Base-by-base conservation (phyloP, 92 coral and sea anemone genomes). In the Zoanthus sansibaricus region DNA sequence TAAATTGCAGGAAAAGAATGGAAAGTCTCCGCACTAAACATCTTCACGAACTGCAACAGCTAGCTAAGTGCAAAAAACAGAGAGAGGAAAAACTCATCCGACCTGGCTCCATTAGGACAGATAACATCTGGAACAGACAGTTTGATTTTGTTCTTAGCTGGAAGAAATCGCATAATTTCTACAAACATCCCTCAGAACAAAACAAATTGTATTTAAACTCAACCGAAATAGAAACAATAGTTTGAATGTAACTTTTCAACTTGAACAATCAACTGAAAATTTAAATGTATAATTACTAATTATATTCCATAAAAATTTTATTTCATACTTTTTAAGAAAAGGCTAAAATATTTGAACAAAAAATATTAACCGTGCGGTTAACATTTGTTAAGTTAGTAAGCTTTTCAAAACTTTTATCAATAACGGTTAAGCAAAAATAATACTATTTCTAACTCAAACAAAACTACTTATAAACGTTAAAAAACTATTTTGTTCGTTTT, bases 41-140 rank as follows among this genome's bases (percentile, higher is more conserved):
- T 88, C 88, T 74, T 55, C 86, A 78, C 72, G 98, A 97, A 47
- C 78, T 95, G 73, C 87, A 93, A 70, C 95, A 84, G 17, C 56
- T 91, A 69, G 86, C 91, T 0, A 93, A 78, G 82, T 86, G 89
- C 3, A 95, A 95, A 78, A 92, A 89, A 59, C 83, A 71, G 9
- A 14, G 20, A 33, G 90, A 88, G 25, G 74, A 77, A n/a, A 86
- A 78, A 62, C 92, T 86, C 7, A 51, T 84, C 20, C 74, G 80
- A 59, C 66, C 18, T 62, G 88, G 92, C 5, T 78, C 91, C 25
- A 42, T 91, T 6, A 86, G 87, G 13, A 66, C 84, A 67, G 76
- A 88, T 48, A 83, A 87, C 72, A 58, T 91, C 18, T 91, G 91
- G 91, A 84, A 47, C 82, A 88, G 64, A 49, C 62, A 44, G 16